Base-by-base conservation (phyloP, 2,113 vertebrate genomes). In the Myrmophylax atrothorax region DNA sequence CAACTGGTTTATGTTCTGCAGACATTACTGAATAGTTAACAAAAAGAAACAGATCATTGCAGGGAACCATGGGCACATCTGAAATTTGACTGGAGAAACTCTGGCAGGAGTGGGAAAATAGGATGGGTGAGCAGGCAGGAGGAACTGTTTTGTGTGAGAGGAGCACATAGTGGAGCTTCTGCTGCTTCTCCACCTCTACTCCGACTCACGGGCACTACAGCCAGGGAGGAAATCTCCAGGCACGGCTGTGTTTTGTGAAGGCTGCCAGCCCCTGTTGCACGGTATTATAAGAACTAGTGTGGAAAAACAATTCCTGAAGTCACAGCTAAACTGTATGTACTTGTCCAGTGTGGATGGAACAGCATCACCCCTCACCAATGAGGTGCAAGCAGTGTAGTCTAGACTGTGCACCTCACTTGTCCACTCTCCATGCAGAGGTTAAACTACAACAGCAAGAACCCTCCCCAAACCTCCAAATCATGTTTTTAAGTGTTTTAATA, bases 121-220 rank as follows among this genome's bases (percentile, higher is more conserved):
- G 47, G 35, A 19, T 37, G 49, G 17, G 25, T 1, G 0, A 69
- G 23, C 25, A 18, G 66, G n/a, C n/a, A 73, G 63, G 7, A 49
- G 55, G 35, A 9, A 4, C 23, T 37, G 2, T 24, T 88, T 31
- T 2, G 0, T 62, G 37, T 58, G 33, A n/a, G 63, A 77, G 83
- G n/a, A 73, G 53, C 55, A 19, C 26, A 16, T 0, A 19, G 40
- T 37, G 47, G 63, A 73, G 72, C 50, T 83, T 67, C 72, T 85
- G 29, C 58, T 44, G 29, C 67, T 67, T 92, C 47, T 76, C 70
- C 42, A 49, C 17, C 37, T 85, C 62, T 58, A 38, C 56, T 85
- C 47, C 3, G 5, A 2, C 33, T 38, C 12, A 0, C 0, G 2
- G 72, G 22, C 37, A 3, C 29, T 53, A 33, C 0, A 3, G 37